phyloP scores from a whole-genome alignment of 2,113 vertebrate species.

The Empidonax alnorum region DNA sequence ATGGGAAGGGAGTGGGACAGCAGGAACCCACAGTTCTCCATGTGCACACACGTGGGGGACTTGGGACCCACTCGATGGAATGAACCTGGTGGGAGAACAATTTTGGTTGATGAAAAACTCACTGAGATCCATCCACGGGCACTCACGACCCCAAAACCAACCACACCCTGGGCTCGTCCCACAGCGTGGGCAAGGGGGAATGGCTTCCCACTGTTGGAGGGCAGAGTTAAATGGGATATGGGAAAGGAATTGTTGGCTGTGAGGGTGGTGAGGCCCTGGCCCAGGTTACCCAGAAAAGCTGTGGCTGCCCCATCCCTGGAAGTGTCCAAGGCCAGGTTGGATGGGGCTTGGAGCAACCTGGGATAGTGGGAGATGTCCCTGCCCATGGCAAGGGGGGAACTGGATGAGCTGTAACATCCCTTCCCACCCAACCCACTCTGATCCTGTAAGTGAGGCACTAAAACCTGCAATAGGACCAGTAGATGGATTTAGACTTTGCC shows the following conservation, averaged over 20 bases:
- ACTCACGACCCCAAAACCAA: rapidly evolving
- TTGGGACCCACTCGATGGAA: not conserved
- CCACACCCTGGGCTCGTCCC: not conserved
- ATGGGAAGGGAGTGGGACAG: not conserved
- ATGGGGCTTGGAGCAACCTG: rapidly evolving
- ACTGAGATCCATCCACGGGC: rapidly evolving
- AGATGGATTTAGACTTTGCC: not conserved
- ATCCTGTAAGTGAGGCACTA: not conserved
- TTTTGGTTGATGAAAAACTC: not conserved
- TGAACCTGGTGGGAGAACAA: not conserved
- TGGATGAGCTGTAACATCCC: not conserved
- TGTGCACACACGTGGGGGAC: rapidly evolving
- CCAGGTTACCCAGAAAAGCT: rapidly evolving
- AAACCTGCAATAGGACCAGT: not conserved
- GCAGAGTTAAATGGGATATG: rapidly evolving
- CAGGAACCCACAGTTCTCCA: not conserved
- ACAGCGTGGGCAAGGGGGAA: not conserved
- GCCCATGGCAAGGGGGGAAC: not conserved
- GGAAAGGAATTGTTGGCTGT: rapidly evolving
- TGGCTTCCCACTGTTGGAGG: not conserved
- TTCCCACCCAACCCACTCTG: not conserved
- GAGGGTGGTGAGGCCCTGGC: rapidly evolving
- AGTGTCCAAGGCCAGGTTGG: rapidly evolving
- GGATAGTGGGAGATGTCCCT: rapidly evolving
- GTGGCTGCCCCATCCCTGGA: not conserved